Conservation (phyloP, 1,140 invertebrate species). For the Polyergus mexicanus region DNA sequence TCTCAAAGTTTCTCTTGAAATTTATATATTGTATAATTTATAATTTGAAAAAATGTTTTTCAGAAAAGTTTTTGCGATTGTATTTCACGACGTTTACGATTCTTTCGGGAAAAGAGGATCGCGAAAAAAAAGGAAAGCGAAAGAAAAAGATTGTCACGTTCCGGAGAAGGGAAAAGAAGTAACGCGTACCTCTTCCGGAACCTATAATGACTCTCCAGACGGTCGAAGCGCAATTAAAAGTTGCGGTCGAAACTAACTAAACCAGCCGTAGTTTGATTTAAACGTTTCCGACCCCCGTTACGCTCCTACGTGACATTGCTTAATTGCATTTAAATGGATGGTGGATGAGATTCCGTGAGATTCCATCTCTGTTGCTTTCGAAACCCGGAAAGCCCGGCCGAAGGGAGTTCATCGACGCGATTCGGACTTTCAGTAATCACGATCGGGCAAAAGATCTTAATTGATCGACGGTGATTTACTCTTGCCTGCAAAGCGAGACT, state of each 20-base stretch:
- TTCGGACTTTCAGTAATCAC: conserved; percentile 71
- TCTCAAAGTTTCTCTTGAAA: background rate
- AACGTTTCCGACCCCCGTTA: conserved; percentile 76
- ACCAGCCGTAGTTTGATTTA: conserved; percentile 83
- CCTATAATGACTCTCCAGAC: conserved; percentile 82
- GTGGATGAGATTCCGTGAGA: conserved; percentile 59
- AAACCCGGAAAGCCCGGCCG: conserved; percentile 15
- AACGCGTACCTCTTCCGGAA: conserved; percentile 72
- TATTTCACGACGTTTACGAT: background rate
- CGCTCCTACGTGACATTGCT: conserved; percentile 78
- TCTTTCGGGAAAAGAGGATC: background rate
- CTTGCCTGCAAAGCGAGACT: background rate
- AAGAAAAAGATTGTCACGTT: conserved; percentile 65
- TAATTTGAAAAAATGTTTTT: background rate
- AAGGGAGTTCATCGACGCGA: conserved; percentile 35
- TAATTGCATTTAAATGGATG: conserved; percentile 81
- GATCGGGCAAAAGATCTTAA: conserved; percentile 73
- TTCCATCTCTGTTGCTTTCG: conserved; percentile 63
- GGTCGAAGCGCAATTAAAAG: conserved; percentile 84
- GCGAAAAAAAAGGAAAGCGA: background rate
- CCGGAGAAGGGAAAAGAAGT: conserved; percentile 75
- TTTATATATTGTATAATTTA: background rate
- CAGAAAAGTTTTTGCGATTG: background rate
- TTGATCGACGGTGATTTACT: conserved; percentile 67
- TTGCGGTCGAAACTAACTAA: conserved; percentile 84